A percentile compares a stretch with the other conserved stretches of the same genome.
These are phyloP conservation scores for Mythimna impura DNA, from an alignment of 2,888 invertebrate species.

Conservation along the genomic window DNA sequence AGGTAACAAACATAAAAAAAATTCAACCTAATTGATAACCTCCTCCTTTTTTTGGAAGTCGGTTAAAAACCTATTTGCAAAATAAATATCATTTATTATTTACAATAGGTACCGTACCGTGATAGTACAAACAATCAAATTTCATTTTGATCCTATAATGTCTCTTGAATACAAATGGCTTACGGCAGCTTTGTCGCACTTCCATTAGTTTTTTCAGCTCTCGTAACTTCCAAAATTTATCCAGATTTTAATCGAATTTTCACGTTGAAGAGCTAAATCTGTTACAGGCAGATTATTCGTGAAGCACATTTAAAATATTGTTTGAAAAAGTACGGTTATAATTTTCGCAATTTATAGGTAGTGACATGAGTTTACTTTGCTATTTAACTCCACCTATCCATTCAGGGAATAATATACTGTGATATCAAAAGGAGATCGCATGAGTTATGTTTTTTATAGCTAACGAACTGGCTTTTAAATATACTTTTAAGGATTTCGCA, in stretches of 20 bases:
- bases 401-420: no score
- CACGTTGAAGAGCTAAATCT: slow-evolving; percentile 8
- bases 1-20: no score
- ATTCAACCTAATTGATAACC: no score
- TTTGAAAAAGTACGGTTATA: background rate
- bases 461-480: no score
- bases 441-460: no score
- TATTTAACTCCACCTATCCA: no score
- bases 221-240: background rate
- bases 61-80: no score
- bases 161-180: slow-evolving; percentile 14
- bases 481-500: no score
- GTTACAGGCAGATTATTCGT: slow-evolving; percentile 3
- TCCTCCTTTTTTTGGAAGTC: no score
- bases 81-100: no score
- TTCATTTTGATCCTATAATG: slow-evolving; percentile 8
- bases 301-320: background rate
- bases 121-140: slow-evolving; percentile 8
- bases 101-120: background rate
- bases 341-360: background rate
- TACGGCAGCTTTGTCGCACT: background rate
- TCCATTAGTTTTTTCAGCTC: slow-evolving; percentile 25
- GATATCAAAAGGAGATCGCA: no score
- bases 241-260: slow-evolving; percentile 25
- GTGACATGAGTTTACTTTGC: background rate